Conservation (phyloP, 2,888 invertebrate genomes). For the Ryuthela nishihirai region DNA sequence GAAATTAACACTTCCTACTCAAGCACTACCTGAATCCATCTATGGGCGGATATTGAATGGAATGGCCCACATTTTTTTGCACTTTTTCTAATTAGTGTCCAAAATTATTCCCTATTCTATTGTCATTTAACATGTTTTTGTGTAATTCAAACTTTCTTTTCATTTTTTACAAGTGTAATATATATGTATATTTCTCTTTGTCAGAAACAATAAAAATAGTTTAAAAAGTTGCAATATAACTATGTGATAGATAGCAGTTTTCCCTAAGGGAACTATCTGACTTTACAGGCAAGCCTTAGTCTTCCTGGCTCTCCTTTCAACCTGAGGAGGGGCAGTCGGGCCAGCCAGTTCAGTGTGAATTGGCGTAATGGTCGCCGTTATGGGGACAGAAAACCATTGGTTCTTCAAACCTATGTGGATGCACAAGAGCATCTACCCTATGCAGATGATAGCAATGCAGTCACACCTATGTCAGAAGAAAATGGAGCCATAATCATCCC, state of each 20-base stretch:
- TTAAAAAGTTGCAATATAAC: too few species aligned
- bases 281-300: constrained; percentile 86
- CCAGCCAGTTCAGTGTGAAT: constrained; percentile 70
- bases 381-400: constrained; percentile 87
- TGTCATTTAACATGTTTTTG: too few species aligned
- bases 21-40: constrained; percentile 3
- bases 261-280: too few species aligned
- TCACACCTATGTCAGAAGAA: constrained; percentile 97
- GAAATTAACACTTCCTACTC: too few species aligned
- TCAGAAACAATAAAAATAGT: too few species aligned
- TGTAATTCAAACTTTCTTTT: too few species aligned
- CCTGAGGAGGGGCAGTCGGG: constrained; percentile 80
- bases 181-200: too few species aligned
- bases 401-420: constrained; percentile 86
- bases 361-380: constrained; percentile 65
- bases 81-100: background rate
- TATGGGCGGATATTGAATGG: constrained; percentile 41
- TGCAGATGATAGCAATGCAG: constrained; percentile 95
- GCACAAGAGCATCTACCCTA: constrained; percentile 82
- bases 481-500: constrained; percentile 92
- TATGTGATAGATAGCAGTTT: too few species aligned
- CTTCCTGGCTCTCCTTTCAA: constrained; percentile 96
- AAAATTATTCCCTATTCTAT: too few species aligned
- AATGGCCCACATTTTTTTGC: constrained; percentile 28
- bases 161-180: too few species aligned